Conservation (phyloP, 2,888 invertebrate species). For the Dorcus parallelipipedus region DNA sequence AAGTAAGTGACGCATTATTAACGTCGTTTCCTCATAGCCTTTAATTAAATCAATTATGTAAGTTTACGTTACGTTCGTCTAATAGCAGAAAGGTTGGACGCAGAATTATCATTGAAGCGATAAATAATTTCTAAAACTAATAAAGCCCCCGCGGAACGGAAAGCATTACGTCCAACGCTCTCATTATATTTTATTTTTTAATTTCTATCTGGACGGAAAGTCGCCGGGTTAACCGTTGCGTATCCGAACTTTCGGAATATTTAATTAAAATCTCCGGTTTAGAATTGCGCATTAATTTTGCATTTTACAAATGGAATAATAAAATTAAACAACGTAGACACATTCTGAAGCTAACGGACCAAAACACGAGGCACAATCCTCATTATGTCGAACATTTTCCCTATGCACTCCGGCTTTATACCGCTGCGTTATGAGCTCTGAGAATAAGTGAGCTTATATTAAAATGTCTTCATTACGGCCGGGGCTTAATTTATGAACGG, state of each 20-base stretch:
- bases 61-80: too few species aligned
- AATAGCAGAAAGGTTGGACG: too few species aligned
- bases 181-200: too few species aligned
- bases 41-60: too few species aligned
- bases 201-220: too few species aligned
- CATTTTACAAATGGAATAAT: slow-evolving; percentile 10
- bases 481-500: slow-evolving; percentile 9
- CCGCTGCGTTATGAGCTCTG: slow-evolving; percentile 19
- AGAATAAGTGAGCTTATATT: slow-evolving; percentile 18
- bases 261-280: slow-evolving; percentile 2
- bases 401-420: slow-evolving; percentile 15
- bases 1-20: too few species aligned
- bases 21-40: too few species aligned
- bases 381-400: slow-evolving; percentile 22
- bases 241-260: neutral
- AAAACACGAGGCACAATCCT: slow-evolving; percentile 7
- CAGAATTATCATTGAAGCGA: too few species aligned
- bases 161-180: too few species aligned
- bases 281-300: slow-evolving; percentile 8
- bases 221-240: too few species aligned
- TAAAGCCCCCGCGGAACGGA: too few species aligned
- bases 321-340: slow-evolving; percentile 8
- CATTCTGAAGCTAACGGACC: slow-evolving; percentile 8
- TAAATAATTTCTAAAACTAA: too few species aligned
- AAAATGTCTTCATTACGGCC: slow-evolving; percentile 20